Conservation (phyloP, 2,797 vertebrate genomes). For the Melanotaenia parkinsoni region DNA sequence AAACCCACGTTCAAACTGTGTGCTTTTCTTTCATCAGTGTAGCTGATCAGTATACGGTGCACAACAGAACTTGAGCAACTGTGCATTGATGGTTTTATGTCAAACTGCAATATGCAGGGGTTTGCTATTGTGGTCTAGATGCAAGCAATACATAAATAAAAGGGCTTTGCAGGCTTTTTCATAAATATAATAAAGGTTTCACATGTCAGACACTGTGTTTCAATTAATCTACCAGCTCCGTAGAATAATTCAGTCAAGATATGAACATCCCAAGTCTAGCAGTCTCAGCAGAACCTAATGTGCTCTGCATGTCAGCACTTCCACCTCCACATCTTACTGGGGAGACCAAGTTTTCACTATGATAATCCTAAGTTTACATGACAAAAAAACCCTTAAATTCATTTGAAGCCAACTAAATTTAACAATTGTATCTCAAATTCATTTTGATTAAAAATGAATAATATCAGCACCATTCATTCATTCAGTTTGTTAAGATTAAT, state of each 20-base stretch:
- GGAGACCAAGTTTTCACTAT: neutral
- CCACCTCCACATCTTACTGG: neutral
- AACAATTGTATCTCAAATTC: too few relatives aligned
- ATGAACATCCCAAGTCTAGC: too few relatives aligned
- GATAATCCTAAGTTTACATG: neutral
- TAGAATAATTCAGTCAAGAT: too few relatives aligned
- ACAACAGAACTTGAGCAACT: neutral
- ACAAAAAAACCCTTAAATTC: neutral
- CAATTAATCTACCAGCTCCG: too few relatives aligned
- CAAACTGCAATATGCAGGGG: neutral
- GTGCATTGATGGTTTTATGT: neutral
- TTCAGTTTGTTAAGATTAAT: too few relatives aligned
- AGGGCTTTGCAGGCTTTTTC: too few relatives aligned
- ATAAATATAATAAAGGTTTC: too few relatives aligned
- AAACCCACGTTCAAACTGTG: constrained; percentile 20
- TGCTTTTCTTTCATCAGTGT: constrained; percentile 5
- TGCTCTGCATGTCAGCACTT: neutral
- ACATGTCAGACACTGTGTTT: too few relatives aligned
- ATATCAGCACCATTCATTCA: neutral
- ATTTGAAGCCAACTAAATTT: neutral
- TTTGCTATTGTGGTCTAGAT: neutral
- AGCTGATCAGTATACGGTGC: constrained; percentile 10
- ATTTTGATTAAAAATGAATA: neutral
- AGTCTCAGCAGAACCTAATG: too few relatives aligned
- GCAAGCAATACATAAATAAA: too few relatives aligned